Percentiles rank a stretch among this genome's conserved stretches.
Conservation (phyloP, 2,888 invertebrate species). For the Epirrhoe alternata region DNA sequence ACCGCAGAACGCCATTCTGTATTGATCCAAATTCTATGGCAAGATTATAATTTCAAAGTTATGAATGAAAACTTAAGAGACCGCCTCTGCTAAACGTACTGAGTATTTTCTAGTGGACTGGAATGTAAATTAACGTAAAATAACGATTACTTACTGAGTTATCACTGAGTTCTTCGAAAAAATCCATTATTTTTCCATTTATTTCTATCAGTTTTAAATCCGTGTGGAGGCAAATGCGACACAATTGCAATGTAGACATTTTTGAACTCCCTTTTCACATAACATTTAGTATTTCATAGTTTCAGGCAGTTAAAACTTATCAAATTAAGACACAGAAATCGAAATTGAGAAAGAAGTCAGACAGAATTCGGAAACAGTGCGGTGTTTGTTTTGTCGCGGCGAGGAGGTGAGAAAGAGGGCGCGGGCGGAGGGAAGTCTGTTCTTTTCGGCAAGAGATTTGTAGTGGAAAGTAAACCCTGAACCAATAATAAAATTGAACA, state of each 20-base stretch:
- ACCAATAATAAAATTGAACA: no score
- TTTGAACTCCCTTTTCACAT: background rate
- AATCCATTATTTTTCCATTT: conserved; percentile 23
- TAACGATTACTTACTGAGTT: conserved; percentile 26
- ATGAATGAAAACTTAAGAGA: background rate
- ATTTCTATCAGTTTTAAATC: conserved; percentile 26
- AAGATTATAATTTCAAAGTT: conserved; percentile 8
- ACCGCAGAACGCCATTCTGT: conserved; percentile 22
- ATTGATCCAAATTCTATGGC: conserved; percentile 29
- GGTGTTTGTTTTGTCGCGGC: background rate
- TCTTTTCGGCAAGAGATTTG: background rate
- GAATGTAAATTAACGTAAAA: background rate
- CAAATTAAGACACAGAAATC: no score
- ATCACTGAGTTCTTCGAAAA: conserved; percentile 36
- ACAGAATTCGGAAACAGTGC: background rate
- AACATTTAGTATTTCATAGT: background rate
- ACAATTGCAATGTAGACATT: conserved; percentile 33
- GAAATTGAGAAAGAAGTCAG: background rate
- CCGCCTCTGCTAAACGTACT: background rate
- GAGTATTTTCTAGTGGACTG: background rate
- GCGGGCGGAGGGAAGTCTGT: background rate
- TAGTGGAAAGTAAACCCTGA: background rate
- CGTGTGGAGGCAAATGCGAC: conserved; percentile 36
- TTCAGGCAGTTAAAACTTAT: background rate
- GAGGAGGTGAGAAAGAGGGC: background rate